Evolutionary conservation across 2,113 vertebrate genomes (phyloP).

Genomic region (Dipodomys stephensi): DNA sequence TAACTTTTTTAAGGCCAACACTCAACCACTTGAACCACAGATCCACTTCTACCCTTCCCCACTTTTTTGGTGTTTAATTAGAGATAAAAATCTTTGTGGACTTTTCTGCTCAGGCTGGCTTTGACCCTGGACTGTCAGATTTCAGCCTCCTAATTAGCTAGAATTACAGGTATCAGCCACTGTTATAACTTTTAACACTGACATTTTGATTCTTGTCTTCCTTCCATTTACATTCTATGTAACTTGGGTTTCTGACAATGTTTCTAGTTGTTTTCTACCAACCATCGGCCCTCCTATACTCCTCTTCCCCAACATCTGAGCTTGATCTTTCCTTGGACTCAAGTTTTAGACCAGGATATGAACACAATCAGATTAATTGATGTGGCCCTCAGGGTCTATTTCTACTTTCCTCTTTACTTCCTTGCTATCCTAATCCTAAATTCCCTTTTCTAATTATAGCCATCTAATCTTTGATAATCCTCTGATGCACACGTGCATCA

Average conservation of each 20-base stretch:
- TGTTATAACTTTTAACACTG: background rate
- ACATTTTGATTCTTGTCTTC: background rate
- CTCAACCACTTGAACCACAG: too few relatives aligned
- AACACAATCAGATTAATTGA: too few relatives aligned
- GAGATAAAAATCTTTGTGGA: background rate
- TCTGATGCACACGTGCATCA: background rate
- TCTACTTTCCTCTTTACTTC: background rate
- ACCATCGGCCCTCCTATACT: background rate
- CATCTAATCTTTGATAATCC: constrained; percentile 6
- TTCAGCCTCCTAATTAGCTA: too few relatives aligned
- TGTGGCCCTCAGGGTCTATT: background rate
- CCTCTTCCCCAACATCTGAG: background rate
- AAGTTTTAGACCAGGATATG: background rate
- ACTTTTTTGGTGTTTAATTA: background rate
- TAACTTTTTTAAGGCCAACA: too few relatives aligned
- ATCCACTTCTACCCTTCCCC: too few relatives aligned
- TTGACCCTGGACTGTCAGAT: background rate
- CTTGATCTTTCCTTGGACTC: background rate
- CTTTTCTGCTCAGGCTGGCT: background rate
- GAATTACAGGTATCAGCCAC: too few relatives aligned
- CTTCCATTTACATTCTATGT: background rate
- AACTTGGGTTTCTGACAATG: background rate
- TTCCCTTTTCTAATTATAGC: constrained; percentile 3
- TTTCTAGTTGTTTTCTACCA: background rate
- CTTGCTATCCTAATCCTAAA: background rate